A percentile compares a stretch with the other conserved stretches of the same genome.
phyloP scores from a whole-genome alignment of 2,113 vertebrate genomes.

The Gallinago paraguaiae region DNA sequence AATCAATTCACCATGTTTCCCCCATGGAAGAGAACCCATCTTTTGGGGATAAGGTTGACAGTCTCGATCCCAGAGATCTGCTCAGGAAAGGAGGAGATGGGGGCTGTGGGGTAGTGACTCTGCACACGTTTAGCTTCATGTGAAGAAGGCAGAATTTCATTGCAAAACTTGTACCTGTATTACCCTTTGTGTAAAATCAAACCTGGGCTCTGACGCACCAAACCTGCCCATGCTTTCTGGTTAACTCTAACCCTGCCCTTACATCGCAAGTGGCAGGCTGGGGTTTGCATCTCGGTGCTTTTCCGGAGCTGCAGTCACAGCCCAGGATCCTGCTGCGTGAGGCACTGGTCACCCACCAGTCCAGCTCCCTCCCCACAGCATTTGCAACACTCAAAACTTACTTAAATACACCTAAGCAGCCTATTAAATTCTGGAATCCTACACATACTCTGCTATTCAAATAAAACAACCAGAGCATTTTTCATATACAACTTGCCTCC shows the following conservation, averaged over 20 bases:
- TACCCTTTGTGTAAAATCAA: background rate
- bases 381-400: background rate
- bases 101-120: background rate
- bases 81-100: background rate
- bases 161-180: background rate
- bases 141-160: background rate
- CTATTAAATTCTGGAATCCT: background rate
- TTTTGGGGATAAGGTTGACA: background rate
- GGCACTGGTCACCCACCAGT: background rate
- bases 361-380: background rate
- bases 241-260: background rate
- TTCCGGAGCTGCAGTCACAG: background rate
- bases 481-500: background rate
- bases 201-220: background rate
- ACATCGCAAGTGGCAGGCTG: background rate
- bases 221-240: background rate
- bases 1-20: background rate
- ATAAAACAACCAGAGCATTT: background rate
- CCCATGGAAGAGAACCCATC: background rate
- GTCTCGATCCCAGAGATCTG: background rate
- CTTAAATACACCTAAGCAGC: background rate
- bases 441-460: background rate
- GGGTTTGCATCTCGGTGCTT: background rate
- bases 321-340: fast-evolving
- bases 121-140: too few relatives aligned